Evolutionary conservation across 2,113 vertebrate species (phyloP).

Genomic region (Urocitellus parryii): DNA sequence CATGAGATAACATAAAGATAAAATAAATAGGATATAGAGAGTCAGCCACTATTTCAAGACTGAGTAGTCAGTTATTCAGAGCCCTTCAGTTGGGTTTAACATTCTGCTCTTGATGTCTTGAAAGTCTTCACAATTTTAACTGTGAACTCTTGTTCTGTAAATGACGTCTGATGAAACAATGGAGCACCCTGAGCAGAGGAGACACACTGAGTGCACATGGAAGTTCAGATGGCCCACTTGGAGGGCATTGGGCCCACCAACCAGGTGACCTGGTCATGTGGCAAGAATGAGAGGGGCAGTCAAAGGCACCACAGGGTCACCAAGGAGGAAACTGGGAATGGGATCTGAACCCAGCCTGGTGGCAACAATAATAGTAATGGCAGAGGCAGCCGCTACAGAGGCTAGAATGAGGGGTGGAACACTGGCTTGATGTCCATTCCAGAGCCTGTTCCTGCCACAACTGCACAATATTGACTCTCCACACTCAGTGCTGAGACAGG

Average conservation of each 20-base stretch:
- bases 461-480: not conserved
- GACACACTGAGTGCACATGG: not conserved
- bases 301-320: accelerated
- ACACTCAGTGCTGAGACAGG: not conserved
- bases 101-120: not conserved
- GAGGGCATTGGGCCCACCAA: not conserved
- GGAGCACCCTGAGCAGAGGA: not conserved
- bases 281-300: not conserved
- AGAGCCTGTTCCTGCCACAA: not conserved
- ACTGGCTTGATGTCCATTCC: not conserved
- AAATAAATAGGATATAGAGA: not conserved
- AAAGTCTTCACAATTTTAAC: not conserved
- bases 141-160: not conserved
- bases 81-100: not conserved
- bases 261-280: not conserved
- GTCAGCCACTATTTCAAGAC: not conserved
- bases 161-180: not conserved
- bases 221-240: not conserved
- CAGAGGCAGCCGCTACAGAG: too few species aligned
- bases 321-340: too few species aligned
- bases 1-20: not conserved
- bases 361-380: not conserved
- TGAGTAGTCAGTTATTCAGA: not conserved
- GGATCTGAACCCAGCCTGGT: not conserved
- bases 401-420: too few species aligned